phyloP scores from a whole-genome alignment of 1,140 invertebrate genomes.

The Zeugodacus cucurbitae region DNA sequence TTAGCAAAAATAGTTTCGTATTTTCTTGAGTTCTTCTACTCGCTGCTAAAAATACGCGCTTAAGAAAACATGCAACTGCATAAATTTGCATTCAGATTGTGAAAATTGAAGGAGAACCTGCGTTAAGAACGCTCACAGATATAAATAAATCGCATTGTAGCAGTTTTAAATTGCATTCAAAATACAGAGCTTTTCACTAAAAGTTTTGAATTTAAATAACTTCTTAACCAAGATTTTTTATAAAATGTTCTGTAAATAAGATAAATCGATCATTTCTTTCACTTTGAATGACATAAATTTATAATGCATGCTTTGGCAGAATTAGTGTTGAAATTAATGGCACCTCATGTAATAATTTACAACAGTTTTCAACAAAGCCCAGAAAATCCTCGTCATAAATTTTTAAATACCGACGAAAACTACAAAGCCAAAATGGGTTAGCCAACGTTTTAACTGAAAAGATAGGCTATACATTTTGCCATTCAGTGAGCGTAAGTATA shows the following conservation, averaged over 20 bases:
- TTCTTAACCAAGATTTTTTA: neutral
- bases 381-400: constrained; percentile 21
- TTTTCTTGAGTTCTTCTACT: neutral
- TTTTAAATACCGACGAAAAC: constrained; percentile 2
- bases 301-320: neutral
- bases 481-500: neutral
- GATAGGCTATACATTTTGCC: neutral
- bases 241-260: neutral
- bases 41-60: neutral
- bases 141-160: too few relatives aligned
- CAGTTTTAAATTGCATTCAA: too few relatives aligned
- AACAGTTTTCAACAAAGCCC: constrained; percentile 3
- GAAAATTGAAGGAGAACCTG: neutral
- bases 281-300: neutral
- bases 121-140: too few relatives aligned
- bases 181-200: too few relatives aligned
- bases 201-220: too few relatives aligned
- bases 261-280: neutral
- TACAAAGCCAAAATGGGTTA: constrained; percentile 31
- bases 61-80: neutral
- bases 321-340: neutral
- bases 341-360: constrained; percentile 18
- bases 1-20: neutral
- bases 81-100: neutral
- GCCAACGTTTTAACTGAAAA: neutral